phyloP scores from a whole-genome alignment of 2,113 vertebrate species.

The Chloebia gouldiae region DNA sequence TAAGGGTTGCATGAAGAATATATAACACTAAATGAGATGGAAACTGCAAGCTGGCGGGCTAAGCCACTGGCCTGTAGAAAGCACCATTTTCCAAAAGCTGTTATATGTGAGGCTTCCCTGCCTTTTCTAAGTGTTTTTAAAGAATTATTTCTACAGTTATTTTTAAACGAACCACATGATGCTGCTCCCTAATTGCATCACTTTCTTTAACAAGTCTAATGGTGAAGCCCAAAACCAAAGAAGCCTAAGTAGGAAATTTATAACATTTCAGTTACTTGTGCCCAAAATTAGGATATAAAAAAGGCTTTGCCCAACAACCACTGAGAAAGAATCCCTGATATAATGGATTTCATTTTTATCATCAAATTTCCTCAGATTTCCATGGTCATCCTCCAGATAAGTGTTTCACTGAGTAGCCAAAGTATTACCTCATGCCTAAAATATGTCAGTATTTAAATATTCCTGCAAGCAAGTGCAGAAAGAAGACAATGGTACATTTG shows the following conservation, averaged over 20 bases:
- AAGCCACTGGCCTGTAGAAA: neutral
- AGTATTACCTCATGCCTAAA: neutral
- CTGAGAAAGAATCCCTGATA: neutral
- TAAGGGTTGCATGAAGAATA: neutral
- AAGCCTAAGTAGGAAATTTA: neutral
- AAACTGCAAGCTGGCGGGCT: neutral
- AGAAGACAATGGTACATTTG: neutral
- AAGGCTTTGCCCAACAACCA: neutral
- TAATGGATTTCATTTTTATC: neutral
- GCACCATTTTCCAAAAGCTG: neutral
- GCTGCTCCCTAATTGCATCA: neutral
- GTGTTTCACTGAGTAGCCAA: neutral
- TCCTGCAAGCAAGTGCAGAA: neutral
- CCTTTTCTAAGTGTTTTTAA: neutral
- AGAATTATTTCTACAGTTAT: neutral
- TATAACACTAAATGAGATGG: neutral
- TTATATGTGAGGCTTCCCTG: neutral
- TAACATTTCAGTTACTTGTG: neutral
- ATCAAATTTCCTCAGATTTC: neutral
- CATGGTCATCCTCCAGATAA: neutral
- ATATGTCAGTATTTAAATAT: neutral
- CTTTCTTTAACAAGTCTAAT: neutral
- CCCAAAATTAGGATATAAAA: neutral
- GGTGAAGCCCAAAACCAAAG: rapidly evolving
- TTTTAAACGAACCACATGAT: neutral